Evolutionary conservation across 2,797 vertebrate genomes (phyloP), one percentile per base, ranked within the genome.

Genomic region (Antennarius maculatus): DNA sequence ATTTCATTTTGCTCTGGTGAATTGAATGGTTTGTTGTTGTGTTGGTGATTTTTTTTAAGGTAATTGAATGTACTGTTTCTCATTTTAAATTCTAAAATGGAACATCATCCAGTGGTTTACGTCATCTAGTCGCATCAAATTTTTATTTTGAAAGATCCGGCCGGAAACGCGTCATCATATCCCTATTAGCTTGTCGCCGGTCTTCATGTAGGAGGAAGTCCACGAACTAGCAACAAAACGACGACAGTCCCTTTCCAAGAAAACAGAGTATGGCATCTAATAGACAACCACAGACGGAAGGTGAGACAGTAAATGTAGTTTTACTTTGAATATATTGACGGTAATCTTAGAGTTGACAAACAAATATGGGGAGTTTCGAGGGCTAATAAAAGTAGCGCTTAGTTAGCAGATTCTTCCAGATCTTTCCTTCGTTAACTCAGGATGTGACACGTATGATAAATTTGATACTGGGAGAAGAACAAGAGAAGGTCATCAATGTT

Each of bases 121-220:
- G 37, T 9, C 37, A 39, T 39, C 37, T 7, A 39, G 0, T 8
- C 31, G 31, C 31, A 11, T 10, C 37, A 34, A 34, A 8, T 6
- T 11, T 68, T 88, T 83, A 86, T 65, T 81, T 17, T 88, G 75
- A 83, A 82, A 54, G 18, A 3, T 0, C 0, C 16, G 0, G 1
- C 18, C 45, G 76, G 82, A 87, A 54, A 6, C n/a, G 0, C 3
- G 2, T 2, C 1, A 27, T 10, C 3, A 13, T 2, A 1, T 31
- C 34, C 2, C 5, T 16, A 11, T 31, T 42, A 55, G 61, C 34
- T 76, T 58, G 29, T 41, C 45, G 3, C 39, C 12, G 52, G 49
- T 70, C 50, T 55, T 50, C 39, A 64, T 53, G 41, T n/a, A 76
- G 64, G 16, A 79, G 89, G 89, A 89, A 90, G 84, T 88, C 56